Conservation (phyloP, 2,888 invertebrate genomes). For the Leptopilina drosophilae region DNA sequence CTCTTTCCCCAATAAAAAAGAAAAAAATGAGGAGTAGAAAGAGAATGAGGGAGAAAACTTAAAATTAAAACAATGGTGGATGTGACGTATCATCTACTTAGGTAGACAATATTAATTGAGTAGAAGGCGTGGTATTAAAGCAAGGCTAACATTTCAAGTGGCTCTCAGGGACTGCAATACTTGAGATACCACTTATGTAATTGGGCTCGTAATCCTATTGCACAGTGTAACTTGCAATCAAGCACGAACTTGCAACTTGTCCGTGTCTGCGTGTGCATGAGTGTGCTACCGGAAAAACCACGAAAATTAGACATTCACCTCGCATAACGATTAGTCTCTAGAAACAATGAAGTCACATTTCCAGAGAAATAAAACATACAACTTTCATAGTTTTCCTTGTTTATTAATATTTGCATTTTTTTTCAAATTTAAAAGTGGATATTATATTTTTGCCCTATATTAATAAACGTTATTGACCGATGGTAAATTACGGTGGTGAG, state of each 20-base stretch:
- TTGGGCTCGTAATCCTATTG: slow-evolving; percentile 58
- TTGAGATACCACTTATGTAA: slow-evolving; percentile 56
- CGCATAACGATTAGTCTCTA: slow-evolving; percentile 9
- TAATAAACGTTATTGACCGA: too few species aligned
- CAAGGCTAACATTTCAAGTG: slow-evolving; percentile 32
- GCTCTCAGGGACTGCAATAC: slow-evolving; percentile 19
- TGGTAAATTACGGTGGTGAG: too few species aligned
- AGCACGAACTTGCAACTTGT: slow-evolving; percentile 38
- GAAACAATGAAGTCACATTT: slow-evolving; percentile 17
- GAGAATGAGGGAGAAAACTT: background rate
- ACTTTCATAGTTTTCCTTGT: background rate
- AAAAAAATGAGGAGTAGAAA: background rate
- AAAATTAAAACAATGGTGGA: slow-evolving; percentile 53
- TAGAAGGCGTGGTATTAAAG: slow-evolving; percentile 27
- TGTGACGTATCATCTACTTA: slow-evolving; percentile 55
- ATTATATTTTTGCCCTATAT: too few species aligned
- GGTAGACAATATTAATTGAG: slow-evolving; percentile 47
- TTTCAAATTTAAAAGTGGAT: background rate
- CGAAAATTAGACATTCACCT: slow-evolving; percentile 32
- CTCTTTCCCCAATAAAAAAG: background rate
- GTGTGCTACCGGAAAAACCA: slow-evolving; percentile 3
- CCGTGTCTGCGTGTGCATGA: background rate
- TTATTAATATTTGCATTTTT: background rate
- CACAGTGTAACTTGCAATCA: slow-evolving; percentile 38
- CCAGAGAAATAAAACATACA: background rate